Evolutionary conservation across 2,113 vertebrate species (phyloP), one percentile per base, ranked within the genome.

Genomic region (Dicentrarchus labrax): DNA sequence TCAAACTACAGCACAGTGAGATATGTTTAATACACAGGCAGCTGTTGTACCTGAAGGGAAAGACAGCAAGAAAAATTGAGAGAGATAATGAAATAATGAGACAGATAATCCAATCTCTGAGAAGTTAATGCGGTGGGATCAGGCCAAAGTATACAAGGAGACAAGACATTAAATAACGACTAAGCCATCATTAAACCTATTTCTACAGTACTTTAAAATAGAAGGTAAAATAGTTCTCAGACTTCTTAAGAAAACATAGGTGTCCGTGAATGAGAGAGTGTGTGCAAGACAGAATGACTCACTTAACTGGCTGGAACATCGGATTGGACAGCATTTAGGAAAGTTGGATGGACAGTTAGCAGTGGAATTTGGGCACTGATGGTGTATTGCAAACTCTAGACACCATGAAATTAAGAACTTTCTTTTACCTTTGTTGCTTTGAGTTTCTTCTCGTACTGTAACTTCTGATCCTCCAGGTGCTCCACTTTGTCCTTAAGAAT

Each of bases 401-500:
- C 30, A 66, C 6, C 47, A 15, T 60, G 17, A 56, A 78, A 45
- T 30, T 56, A 22, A 36, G 7, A 74, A 39, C 38, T 51, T 60
- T 53, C 50, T 70, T 92, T 95, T 96, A 99, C 98, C 96, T 98
- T 98, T 16, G 97, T 98, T 71, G 96, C 96, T 88, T 98, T 97
- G 84, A 99, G 94, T 90, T 97, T 97, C 95, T 96, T 96, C 77
- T 99, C 98, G 0, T 97, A 99, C 56, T 98, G 97, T 51, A 94
- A 93, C 85, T 98, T 97, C 92, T 99, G 97, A n/a, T 96, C 97
- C 92, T 99, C 98, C 86, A 99, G 89, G 76, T 98, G 95, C 74
- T 98, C 97, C 56, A 99, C 97, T 94, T 97, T 98, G 76, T 96
- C 97, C 93, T 96, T 99, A 45, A 99, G 96, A 57, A 95, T 94